A percentile compares a stretch with the other conserved stretches of the same genome.
Evolutionary conservation across 2,113 vertebrate genomes (phyloP).

Genomic region (Ceyx cyanopectus): DNA sequence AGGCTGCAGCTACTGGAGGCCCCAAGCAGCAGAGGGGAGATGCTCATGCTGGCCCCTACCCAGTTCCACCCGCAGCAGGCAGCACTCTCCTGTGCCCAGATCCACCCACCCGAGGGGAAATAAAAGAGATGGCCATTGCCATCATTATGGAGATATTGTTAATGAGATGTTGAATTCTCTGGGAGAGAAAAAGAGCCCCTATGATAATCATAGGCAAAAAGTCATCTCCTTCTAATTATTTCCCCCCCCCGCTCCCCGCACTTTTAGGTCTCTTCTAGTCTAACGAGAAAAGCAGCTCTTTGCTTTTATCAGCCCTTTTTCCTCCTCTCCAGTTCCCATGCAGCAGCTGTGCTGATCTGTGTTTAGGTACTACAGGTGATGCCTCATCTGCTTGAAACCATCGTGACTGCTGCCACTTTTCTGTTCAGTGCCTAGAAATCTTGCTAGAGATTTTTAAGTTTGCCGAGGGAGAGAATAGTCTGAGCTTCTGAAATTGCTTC

Average conservation of each 20-base stretch:
- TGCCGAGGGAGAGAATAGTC: not conserved
- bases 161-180: not conserved
- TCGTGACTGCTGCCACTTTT: not conserved
- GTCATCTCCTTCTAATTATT: not conserved
- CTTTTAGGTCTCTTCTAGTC: not conserved
- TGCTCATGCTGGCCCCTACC: not conserved
- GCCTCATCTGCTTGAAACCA: not conserved
- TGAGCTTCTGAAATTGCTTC: not conserved
- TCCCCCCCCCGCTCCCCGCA: accelerated
- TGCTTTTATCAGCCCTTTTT: not conserved
- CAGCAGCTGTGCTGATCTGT: not conserved
- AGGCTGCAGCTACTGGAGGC: not conserved
- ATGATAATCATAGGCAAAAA: not conserved
- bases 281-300: not conserved
- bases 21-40: not conserved
- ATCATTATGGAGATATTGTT: not conserved
- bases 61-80: not conserved
- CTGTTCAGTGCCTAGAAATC: not conserved
- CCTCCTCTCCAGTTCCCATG: not conserved
- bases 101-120: not conserved
- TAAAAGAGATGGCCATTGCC: accelerated
- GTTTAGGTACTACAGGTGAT: not conserved
- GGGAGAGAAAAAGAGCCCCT: not conserved
- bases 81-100: not conserved
- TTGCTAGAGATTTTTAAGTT: not conserved